Base-by-base conservation (phyloP, 2,888 invertebrate genomes). In the Lysandra coridon region DNA sequence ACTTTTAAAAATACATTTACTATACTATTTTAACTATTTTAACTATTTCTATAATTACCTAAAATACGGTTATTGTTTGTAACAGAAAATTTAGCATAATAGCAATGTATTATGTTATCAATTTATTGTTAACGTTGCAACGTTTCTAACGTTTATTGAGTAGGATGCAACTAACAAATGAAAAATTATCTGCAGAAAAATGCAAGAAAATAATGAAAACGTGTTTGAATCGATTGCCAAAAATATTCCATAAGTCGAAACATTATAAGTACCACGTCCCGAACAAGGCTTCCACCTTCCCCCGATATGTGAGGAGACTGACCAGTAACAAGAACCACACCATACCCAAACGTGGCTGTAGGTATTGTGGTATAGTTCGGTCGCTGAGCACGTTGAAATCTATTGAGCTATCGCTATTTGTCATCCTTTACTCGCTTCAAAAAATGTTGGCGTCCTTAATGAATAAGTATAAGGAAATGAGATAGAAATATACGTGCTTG, bases 161-260 rank as follows among this genome's bases (percentile, higher is more conserved):
- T 69, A 33, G 64, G 30, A 49, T 30, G 23, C 23, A 30, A n/a
- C 64, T 64, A 33, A 69, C 69, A 17, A 60, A 33, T 6, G 14
- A n/a, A 5, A 30, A 44, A 62, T 60, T 69, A 83, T 83, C 83
- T 82, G 81, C 90, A 93, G 93, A 92, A 76, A 93, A 90, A 89
- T 94, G 92, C 90, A 93, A 92, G 90, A 90, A 85, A 88, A 86
- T 94, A 82, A 85, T 94, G 91, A 94, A 91, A 89, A 88, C 88
- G 81, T 94, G 94, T 84, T 83, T 93, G 81, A 90, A 85, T 85
- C 92, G 90, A 84, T 88, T 94, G 83, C 94, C 94, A 84, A 93
- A 90, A 86, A 85, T 93, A 80, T 92, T 93, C 83, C 86, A 88
- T 85, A 94, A 92, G 87, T 88, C 92, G 78, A 93, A 91, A 85